Base-by-base conservation (phyloP, 2,888 invertebrate species). In the Troilus luridus region DNA sequence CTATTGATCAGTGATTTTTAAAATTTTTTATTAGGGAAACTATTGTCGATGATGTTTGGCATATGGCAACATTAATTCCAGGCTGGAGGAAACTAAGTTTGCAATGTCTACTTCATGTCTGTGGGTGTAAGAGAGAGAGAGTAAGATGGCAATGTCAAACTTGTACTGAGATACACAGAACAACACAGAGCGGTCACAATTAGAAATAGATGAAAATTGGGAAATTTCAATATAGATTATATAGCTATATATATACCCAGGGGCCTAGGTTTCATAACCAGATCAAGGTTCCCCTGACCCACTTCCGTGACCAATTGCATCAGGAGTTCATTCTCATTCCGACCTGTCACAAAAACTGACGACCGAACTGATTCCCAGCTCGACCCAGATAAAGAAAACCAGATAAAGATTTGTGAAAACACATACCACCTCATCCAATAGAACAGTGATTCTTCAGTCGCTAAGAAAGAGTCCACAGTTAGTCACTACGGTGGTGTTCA, bases 301-400 rank as follows among this genome's bases (percentile, higher is more conserved):
- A 77, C 17, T 77, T 77, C 72, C 72, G 72, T 77, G 11, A 67
- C 9, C 72, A 77, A 77, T 77, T 77, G 72, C 72, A 77, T 77
- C 72, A 77, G 41, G 72, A 19, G 72, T 77, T 77, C 72, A 77
- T 77, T 77, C 41, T 77, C 72, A 77, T 77, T 77, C 72, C 72
- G 72, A 41, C 27, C 72, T 77, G 27, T 67, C 67, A 67, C 67
- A 24, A 24, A 67, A 77, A 41, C 0, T 77, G 72, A 41, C 27
- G 72, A 77, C 17, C 72, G 27, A 8, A 41, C 9, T 41, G 72
- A 77, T 19, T 41, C 6, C 6, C 67, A 11, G 67, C 11, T 24
- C 67, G 67, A 67, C 67, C 67, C 67, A 67, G 67, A 67, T 67
- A 67, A 14, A 24, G 67, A 67, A 24, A 24, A n/a, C 0, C 12